Base-by-base conservation (phyloP, 1,140 invertebrate species). In the Arion vulgaris region DNA sequence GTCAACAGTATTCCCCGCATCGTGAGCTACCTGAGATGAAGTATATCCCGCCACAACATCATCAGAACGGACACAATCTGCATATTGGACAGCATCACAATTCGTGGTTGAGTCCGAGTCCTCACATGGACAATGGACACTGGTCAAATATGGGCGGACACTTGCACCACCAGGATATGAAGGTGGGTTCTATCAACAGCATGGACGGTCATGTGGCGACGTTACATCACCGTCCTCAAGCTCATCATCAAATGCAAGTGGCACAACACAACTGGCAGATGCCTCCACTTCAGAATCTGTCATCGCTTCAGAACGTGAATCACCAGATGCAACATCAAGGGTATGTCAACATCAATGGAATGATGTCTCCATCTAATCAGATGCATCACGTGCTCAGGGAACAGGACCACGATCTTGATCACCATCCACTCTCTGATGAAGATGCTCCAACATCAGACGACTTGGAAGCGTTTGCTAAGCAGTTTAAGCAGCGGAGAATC, bases 401-500 rank as follows among this genome's bases (percentile, higher is more conserved):
- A 86, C 87, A 85, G n/a, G 90, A 89, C 53, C 86, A 81, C 87
- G 88, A 84, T 94, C 96, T 87, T n/a, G 87, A 88, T 95, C 96
- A 89, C 93, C 90, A 91, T 66, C 87, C 88, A 32, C 87, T 87
- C 11, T 90, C 91, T 36, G 92, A 92, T 82, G 97, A 98, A 91
- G 97, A 98, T 90, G 97, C 92, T 95, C 97, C 97, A 77, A 98
- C 97, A n/a, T 98, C 97, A 53, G 98, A 99, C 92, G 98, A 99
- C 92, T 94, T 99, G 84, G 98, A 99, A 93, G 96, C 97, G 73
- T 99, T 99, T 92, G 98, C 99, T 84, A 99, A 99, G 93, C 98
- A 99, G 92, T 99, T 99, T 93, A 99, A 99, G 93, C 99, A 99
- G 93, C 94, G 98, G 75, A 95, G 99, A 78, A 99, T 99, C 92